Conservation (phyloP, 64 coral and sea anemone genomes). For the Montipora cactus region DNA sequence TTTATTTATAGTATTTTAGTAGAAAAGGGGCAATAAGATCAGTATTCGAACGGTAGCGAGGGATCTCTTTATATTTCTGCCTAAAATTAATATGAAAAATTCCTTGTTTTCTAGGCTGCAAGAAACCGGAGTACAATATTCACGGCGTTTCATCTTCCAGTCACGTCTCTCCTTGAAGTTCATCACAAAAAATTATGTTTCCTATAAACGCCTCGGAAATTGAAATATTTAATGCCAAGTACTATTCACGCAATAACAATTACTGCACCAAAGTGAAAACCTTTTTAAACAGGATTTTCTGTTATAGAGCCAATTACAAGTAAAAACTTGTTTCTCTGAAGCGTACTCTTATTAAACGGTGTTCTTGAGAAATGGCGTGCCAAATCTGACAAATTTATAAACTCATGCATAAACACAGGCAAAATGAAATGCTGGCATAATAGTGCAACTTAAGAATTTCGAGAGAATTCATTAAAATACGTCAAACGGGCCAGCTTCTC, state of each 20-base stretch:
- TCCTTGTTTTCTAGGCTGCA: not conserved
- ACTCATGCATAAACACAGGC: not conserved
- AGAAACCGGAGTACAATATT: conserved; percentile 20
- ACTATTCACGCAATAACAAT: not conserved
- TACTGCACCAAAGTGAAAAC: not conserved
- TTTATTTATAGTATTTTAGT: too few relatives aligned
- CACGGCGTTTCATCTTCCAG: not conserved
- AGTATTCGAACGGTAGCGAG: too few relatives aligned
- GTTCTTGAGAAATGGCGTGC: conserved; percentile 20
- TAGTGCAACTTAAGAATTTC: not conserved
- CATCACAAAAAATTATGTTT: not conserved
- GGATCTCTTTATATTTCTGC: not conserved
- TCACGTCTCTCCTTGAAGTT: not conserved
- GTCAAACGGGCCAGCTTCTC: not conserved
- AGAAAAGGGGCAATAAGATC: too few relatives aligned
- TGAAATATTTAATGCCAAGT: not conserved
- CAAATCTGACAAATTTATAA: not conserved
- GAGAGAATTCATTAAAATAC: not conserved
- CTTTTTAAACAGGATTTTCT: not conserved
- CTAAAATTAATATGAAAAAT: not conserved
- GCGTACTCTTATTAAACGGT: not conserved
- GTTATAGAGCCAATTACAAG: not conserved
- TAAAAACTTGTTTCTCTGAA: not conserved
- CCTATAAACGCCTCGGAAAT: not conserved
- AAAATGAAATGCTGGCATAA: not conserved